phyloP scores from a whole-genome alignment of 1,140 invertebrate genomes.

The Drosophila subobscura region DNA sequence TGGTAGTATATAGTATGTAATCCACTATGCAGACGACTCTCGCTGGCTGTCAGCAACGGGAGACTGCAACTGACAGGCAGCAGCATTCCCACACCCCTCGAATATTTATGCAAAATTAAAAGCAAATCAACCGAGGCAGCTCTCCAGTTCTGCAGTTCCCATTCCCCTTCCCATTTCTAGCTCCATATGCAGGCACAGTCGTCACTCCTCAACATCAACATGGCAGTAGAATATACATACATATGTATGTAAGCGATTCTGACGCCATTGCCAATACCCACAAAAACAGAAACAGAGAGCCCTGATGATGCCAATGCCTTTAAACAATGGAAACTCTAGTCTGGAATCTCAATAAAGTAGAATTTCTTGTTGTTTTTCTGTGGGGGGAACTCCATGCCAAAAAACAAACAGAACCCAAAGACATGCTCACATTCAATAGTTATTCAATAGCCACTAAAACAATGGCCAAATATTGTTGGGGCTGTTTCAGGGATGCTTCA shows the following conservation, averaged over 20 bases:
- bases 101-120: slow-evolving; percentile 80
- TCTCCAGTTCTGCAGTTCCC: slow-evolving; percentile 28
- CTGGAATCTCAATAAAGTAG: slow-evolving; percentile 67
- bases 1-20: slow-evolving; percentile 23
- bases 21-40: slow-evolving; percentile 46
- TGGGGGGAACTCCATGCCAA: slow-evolving; percentile 58
- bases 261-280: slow-evolving; percentile 54
- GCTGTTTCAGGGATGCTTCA: slow-evolving; percentile 37
- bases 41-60: slow-evolving; percentile 35
- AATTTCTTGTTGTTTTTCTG: slow-evolving; percentile 44
- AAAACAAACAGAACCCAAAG: slow-evolving; percentile 53
- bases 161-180: slow-evolving; percentile 30
- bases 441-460: slow-evolving; percentile 27
- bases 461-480: slow-evolving; percentile 59
- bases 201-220: slow-evolving; percentile 10
- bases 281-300: slow-evolving; percentile 9
- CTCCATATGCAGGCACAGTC: slow-evolving; percentile 57
- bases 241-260: slow-evolving; percentile 68
- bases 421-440: slow-evolving; percentile 29
- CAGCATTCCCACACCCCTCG: slow-evolving; percentile 34
- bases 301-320: slow-evolving; percentile 25
- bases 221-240: slow-evolving; percentile 33
- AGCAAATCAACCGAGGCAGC: slow-evolving; percentile 72
- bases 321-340: slow-evolving; percentile 55
- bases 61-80: slow-evolving; percentile 62